Evolutionary conservation across 2,888 invertebrate genomes (phyloP).

Genomic region (Caenorhabditis parvicauda): DNA sequence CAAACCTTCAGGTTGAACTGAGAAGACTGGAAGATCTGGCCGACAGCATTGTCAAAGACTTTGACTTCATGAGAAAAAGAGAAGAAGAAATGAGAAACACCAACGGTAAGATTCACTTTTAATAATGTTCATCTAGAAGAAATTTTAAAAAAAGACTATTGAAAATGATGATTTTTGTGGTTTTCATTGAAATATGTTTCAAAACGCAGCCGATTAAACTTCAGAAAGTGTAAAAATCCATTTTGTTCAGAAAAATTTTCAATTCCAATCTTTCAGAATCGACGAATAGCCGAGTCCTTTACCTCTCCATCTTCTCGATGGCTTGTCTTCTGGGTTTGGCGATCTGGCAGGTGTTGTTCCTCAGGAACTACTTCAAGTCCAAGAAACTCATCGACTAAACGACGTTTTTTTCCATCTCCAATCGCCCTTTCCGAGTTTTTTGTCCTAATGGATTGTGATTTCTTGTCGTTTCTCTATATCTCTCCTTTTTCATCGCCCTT

Average conservation of each 20-base stretch:
- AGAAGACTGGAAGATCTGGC: constrained; percentile 92
- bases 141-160: too few species aligned
- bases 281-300: constrained; percentile 90
- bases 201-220: too few species aligned
- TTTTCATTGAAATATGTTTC: too few species aligned
- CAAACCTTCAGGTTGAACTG: constrained; percentile 80
- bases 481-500: too few species aligned
- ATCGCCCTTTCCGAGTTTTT: constrained; percentile 4
- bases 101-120: constrained; percentile 76
- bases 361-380: constrained; percentile 95
- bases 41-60: constrained; percentile 92
- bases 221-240: background rate
- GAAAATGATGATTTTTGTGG: too few species aligned
- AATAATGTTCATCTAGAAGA: constrained; percentile 6
- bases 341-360: constrained; percentile 93
- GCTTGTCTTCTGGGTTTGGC: constrained; percentile 88
- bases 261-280: constrained; percentile 73
- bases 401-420: background rate
- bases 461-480: too few species aligned
- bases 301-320: constrained; percentile 97
- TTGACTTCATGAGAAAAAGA: constrained; percentile 89
- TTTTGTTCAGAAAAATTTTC: background rate
- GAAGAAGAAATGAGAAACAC: constrained; percentile 99
- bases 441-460: constrained; percentile 6
- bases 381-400: constrained; percentile 93